Base-by-base conservation (phyloP, 1,140 invertebrate species). In the Nephila pilipes region DNA sequence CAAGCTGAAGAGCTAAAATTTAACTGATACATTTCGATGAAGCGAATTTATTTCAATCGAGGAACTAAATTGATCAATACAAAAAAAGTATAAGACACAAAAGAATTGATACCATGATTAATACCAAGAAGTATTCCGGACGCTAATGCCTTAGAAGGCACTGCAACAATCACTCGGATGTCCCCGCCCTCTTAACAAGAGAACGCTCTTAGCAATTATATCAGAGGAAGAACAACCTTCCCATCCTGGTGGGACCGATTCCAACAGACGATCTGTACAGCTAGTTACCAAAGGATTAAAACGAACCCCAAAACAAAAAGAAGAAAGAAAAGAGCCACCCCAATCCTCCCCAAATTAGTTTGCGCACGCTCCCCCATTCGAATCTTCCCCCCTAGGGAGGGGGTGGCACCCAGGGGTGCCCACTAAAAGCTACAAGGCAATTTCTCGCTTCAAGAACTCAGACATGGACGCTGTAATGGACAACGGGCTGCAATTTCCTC, bases 371-470 rank as follows among this genome's bases (percentile, higher is more conserved):
- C 90, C 89, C 90, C 81, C 22, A 14, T 63, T 57, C 75, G 46
- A n/a, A n/a, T 36, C 80, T 32, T 18, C 38, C 81, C 69, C 69
- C 25, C n/a, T n/a, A 29, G 25, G 32, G 55, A 46, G 88, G 69
- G 57, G n/a, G 54, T 14, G 57, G 55, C n/a, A 36, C 90, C 79
- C 90, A 29, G 32, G 90, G 91, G 91, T 80, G 91, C 25, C 91
- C 91, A 87, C 83, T 87, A 87, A 93, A 93, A 93, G 90, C 91
- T 93, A 93, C 91, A 93, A 93, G 91, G 91, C 91, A 93, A 93
- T 93, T 93, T 93, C 83, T 93, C 91, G 91, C 91, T 87, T 87
- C 91, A 93, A 93, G 91, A 93, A 93, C 85, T 93, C 85, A 79
- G 91, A 93, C 91, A 93, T 93, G 91, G 91, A 79, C 83, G 91